Evolutionary conservation across 2,888 invertebrate genomes (phyloP).

Genomic region (Cataglyphis albicans): DNA sequence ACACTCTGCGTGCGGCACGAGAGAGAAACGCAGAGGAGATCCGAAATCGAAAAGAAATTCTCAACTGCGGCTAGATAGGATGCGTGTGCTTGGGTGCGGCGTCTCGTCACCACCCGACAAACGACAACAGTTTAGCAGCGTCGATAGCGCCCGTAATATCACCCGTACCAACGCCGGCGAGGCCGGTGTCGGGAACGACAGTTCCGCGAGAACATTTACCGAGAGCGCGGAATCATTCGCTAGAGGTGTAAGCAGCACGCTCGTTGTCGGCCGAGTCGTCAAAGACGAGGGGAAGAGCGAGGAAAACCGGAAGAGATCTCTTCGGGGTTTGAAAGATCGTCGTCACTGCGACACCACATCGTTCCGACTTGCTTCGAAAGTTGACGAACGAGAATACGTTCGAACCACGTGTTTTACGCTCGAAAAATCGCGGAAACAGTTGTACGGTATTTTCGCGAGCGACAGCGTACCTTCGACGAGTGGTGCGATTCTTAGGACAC

Average conservation of each 20-base stretch:
- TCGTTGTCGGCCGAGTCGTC: slow-evolving; percentile 9
- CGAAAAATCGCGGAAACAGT: background rate
- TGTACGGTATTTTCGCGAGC: background rate
- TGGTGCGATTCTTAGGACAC: background rate
- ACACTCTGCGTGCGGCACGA: background rate
- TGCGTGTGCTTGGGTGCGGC: slow-evolving; percentile 86
- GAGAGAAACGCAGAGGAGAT: slow-evolving; percentile 61
- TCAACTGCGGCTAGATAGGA: slow-evolving; percentile 84
- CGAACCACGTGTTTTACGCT: slow-evolving; percentile 2
- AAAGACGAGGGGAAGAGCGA: slow-evolving; percentile 7
- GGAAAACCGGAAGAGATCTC: background rate
- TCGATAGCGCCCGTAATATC: slow-evolving; percentile 58
- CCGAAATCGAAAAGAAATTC: slow-evolving; percentile 77
- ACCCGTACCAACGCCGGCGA: slow-evolving; percentile 13
- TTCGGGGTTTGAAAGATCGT: background rate
- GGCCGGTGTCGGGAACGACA: slow-evolving; percentile 6
- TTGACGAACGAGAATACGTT: background rate
- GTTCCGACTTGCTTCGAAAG: background rate
- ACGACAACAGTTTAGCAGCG: slow-evolving; percentile 71
- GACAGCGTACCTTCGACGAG: background rate
- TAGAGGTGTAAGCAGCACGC: slow-evolving; percentile 20
- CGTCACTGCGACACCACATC: too few relatives aligned
- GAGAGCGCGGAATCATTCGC: slow-evolving; percentile 28
- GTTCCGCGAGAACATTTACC: slow-evolving; percentile 18
- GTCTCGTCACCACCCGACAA: slow-evolving; percentile 81